Evolutionary conservation across 2,888 invertebrate species (phyloP).

Genomic region (Coelopa pilipes): DNA sequence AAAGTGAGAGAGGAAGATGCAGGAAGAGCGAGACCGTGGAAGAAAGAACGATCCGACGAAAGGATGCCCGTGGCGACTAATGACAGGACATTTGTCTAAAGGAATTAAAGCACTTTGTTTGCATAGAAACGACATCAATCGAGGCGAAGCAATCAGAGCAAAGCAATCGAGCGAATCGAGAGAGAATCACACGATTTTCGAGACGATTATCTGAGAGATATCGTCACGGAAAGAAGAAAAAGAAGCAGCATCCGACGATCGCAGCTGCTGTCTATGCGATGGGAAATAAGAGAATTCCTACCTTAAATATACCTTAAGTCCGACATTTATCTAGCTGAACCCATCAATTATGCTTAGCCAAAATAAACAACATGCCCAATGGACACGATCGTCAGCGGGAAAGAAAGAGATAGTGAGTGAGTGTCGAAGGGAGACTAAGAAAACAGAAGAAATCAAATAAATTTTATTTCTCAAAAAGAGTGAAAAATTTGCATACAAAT

Average conservation of each 20-base stretch:
- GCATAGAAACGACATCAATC: conserved; percentile 7
- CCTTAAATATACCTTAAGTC: conserved; percentile 12
- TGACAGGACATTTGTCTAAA: neutral
- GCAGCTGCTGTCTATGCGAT: too few relatives aligned
- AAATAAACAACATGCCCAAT: conserved; percentile 27
- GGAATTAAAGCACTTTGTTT: neutral
- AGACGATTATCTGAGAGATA: neutral
- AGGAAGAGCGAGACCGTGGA: neutral
- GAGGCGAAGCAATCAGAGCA: neutral
- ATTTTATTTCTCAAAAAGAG: conserved; percentile 13
- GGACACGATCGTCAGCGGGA: neutral
- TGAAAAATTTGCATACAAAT: conserved; percentile 36
- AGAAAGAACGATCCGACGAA: neutral
- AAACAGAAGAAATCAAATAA: conserved; percentile 2
- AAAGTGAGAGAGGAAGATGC: neutral
- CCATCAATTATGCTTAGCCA: conserved; percentile 28
- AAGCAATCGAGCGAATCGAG: neutral
- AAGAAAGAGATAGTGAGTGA: too few relatives aligned
- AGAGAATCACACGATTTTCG: neutral
- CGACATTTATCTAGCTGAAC: conserved; percentile 7
- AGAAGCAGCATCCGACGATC: neutral
- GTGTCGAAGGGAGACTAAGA: neutral
- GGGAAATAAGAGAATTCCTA: neutral
- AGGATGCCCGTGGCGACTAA: neutral
- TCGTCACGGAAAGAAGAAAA: neutral